phyloP scores from a whole-genome alignment of 2,797 vertebrate species.

The Acanthis flammea region DNA sequence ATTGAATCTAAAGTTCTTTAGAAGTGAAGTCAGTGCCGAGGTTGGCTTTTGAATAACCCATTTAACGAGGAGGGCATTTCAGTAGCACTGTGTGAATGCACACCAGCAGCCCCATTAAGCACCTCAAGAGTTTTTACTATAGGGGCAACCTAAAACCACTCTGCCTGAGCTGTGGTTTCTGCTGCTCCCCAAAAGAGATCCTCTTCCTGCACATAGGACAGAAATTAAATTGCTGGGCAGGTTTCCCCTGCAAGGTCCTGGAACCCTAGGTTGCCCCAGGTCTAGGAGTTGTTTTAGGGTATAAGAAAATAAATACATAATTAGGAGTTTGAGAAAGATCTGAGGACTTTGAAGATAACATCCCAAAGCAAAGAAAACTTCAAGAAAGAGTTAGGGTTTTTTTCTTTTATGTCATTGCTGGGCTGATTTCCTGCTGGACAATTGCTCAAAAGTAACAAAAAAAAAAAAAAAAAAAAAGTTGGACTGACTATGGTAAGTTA shows the following conservation, averaged over 20 bases:
- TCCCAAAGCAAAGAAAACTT: neutral
- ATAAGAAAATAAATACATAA: neutral
- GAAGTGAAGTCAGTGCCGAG: neutral
- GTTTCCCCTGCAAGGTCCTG: neutral
- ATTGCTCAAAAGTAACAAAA: neutral
- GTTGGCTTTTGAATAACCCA: neutral
- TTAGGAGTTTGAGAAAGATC: neutral
- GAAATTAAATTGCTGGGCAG: neutral
- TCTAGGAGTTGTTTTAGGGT: neutral
- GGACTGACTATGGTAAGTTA: neutral
- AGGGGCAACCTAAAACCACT: neutral
- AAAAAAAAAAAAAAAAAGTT: neutral
- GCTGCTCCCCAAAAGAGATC: neutral
- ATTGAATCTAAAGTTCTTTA: neutral
- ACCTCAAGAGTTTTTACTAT: neutral
- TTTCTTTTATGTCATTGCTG: neutral
- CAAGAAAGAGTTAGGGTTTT: neutral
- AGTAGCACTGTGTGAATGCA: neutral
- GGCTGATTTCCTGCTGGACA: neutral
- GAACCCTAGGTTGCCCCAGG: neutral
- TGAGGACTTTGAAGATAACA: neutral
- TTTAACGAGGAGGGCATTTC: neutral
- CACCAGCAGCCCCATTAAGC: neutral
- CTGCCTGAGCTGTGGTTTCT: neutral
- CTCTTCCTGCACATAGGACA: neutral